A percentile compares a stretch with the other conserved stretches of the same genome.
These are phyloP conservation scores for Plagodis pulveraria DNA, from an alignment of 2,888 invertebrate genomes.

Conservation along the genomic window DNA sequence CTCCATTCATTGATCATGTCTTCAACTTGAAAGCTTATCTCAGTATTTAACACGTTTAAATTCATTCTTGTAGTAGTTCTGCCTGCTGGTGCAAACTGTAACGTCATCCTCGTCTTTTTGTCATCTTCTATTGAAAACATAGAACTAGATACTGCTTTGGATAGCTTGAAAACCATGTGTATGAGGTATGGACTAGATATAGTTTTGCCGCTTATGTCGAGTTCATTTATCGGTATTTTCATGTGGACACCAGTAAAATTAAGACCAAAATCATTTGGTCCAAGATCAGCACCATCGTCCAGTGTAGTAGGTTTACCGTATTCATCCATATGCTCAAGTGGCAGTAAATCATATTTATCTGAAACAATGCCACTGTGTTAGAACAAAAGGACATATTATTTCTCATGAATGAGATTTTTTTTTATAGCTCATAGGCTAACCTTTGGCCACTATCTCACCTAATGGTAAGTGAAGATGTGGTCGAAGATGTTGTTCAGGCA, in stretches of 20 bases:
- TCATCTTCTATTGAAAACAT: conserved; percentile 58
- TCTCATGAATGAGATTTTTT: no score
- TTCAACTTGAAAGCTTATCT: conserved; percentile 10
- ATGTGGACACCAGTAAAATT: conserved; percentile 22
- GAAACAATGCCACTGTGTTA: conserved; percentile 43
- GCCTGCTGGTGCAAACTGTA: background rate
- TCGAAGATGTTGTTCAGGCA: no score
- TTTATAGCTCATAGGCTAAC: no score
- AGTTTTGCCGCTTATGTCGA: conserved; percentile 29
- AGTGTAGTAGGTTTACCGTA: background rate
- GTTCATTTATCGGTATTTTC: conserved; percentile 31
- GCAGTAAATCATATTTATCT: conserved; percentile 49
- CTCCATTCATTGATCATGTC: conserved; percentile 35
- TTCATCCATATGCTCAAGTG: conserved; percentile 13
- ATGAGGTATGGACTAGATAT: conserved; percentile 56
- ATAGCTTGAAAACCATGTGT: conserved; percentile 51
- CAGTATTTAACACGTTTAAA: conserved; percentile 22
- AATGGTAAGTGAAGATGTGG: no score
- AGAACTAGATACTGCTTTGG: conserved; percentile 20
- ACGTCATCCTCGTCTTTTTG: conserved; percentile 11
- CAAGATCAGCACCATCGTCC: background rate
- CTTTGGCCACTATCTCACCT: no score
- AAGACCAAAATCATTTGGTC: conserved; percentile 9
- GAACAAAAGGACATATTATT: no score
- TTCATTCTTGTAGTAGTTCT: conserved; percentile 31